Evolutionary conservation across 2,888 invertebrate species (phyloP).

Genomic region (Nebria brevicollis): DNA sequence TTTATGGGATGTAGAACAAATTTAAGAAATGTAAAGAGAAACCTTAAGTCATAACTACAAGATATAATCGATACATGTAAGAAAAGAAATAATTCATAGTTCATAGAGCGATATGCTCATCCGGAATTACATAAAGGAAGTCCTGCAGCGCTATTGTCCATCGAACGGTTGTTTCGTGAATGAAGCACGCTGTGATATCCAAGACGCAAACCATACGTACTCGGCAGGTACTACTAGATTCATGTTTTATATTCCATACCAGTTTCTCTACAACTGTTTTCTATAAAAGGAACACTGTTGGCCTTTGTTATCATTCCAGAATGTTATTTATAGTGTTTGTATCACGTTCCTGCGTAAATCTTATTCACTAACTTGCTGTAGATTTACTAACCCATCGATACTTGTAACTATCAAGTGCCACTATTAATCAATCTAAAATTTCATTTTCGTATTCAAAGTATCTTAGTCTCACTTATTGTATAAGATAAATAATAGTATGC

Average conservation of each 20-base stretch:
- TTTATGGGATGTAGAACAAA: background rate
- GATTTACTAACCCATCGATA: background rate
- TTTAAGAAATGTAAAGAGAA: conserved; percentile 1
- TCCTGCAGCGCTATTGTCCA: conserved; percentile 30
- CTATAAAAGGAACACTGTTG: conserved; percentile 40
- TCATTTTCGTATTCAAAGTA: background rate
- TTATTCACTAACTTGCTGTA: background rate
- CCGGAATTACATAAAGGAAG: conserved; percentile 36
- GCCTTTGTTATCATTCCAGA: conserved; percentile 39
- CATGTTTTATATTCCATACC: conserved; percentile 8
- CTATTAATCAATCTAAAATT: background rate
- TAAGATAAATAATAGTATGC: too few relatives aligned
- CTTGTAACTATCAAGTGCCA: background rate
- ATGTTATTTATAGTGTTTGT: conserved; percentile 28
- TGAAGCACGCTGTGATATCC: conserved; percentile 13
- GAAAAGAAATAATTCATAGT: conserved; percentile 2
- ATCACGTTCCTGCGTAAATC: background rate
- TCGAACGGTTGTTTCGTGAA: conserved; percentile 9
- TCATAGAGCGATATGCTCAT: conserved; percentile 6
- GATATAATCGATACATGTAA: background rate
- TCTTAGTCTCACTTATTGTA: background rate
- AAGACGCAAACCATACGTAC: conserved; percentile 2
- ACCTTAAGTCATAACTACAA: background rate
- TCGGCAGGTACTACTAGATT: conserved; percentile 3
- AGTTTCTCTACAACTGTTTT: conserved; percentile 37